Base-by-base conservation (phyloP, 2,113 vertebrate species). In the Circaetus gallicus region DNA sequence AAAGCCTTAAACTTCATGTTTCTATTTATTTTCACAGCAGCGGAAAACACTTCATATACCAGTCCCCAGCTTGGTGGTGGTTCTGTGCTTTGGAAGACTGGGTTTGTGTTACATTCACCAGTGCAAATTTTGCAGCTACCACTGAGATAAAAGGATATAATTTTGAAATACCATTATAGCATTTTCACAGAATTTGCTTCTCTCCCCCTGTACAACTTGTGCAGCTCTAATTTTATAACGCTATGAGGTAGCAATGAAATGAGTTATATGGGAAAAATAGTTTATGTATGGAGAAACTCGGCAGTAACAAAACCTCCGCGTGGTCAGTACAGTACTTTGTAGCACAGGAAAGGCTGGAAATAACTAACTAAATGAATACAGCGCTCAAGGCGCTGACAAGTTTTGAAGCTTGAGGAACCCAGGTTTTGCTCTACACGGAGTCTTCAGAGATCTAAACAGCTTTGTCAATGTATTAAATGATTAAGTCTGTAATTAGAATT, bases 21-120 rank as follows among this genome's bases (percentile, higher is more conserved):
- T 85, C 83, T 82, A 0, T 77, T 94, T 91, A 34, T 89, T 94
- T 95, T 94, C 45, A 7, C 45, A 63, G n/a, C 38, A 67, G 38
- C 0, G 0, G 72, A 77, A 88, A 49, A 21, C 24, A 25, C 17
- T n/a, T 56, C 12, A 3, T 14, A 13, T 7, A 40, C 6, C 69
- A 78, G 6, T n/a, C 22, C 50, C 56, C 45, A 61, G 18, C 14
- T 10, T 42, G 29, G 25, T 58, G 53, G 29, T 50, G 29, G 52
- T 40, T 88, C 62, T 81, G 76, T 58, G 18, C 45, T 91, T n/a
- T 65, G 31, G 62, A 45, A 49, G 15, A 19, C 34, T 32, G 16
- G 5, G 61, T 28, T 50, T 55, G 38, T 32, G 43, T 81, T 86
- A 9, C 12, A 34, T 20, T 59, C 50, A 88, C 6, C 15, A 8